phyloP scores from a whole-genome alignment of 2,888 invertebrate species.

The Labia minor region DNA sequence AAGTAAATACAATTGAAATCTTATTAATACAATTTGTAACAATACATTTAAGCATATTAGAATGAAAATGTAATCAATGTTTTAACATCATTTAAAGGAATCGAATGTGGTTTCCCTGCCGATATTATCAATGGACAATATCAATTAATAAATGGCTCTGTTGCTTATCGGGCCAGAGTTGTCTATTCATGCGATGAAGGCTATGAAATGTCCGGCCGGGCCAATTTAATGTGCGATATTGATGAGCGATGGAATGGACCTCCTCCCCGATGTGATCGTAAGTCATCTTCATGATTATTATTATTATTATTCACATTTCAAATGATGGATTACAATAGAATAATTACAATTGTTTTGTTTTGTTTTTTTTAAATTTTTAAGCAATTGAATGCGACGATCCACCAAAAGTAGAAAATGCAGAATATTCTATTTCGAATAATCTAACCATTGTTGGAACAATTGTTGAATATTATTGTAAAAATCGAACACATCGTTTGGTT shows the following conservation, averaged over 20 bases:
- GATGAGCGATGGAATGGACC: conserved; percentile 91
- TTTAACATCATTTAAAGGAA: conserved; percentile 49
- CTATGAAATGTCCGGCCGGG: conserved; percentile 71
- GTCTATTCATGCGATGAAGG: conserved; percentile 74
- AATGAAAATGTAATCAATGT: too few species aligned
- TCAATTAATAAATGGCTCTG: conserved; percentile 69
- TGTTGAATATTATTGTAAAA: conserved; percentile 62
- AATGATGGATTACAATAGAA: too few species aligned
- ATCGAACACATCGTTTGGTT: conserved; percentile 51
- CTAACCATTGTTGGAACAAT: conserved; percentile 52
- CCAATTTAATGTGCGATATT: conserved; percentile 76
- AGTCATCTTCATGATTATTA: conserved; percentile 33
- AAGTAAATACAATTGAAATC: conserved; percentile 68
- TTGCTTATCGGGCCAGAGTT: conserved; percentile 76
- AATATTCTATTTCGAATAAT: conserved; percentile 37
- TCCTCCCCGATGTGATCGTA: conserved; percentile 76
- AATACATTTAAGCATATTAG: too few species aligned
- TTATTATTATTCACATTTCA: too few species aligned
- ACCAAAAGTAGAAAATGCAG: conserved; percentile 49
- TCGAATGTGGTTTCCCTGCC: conserved; percentile 83
- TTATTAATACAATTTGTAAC: background rate
- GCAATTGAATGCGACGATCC: conserved; percentile 64
- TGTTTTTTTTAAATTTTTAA: conserved; percentile 32
- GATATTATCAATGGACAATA: conserved; percentile 74
- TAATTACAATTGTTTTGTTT: conserved; percentile 18